Evolutionary conservation across 1,140 invertebrate genomes (phyloP).

Genomic region (Euwallacea similis): DNA sequence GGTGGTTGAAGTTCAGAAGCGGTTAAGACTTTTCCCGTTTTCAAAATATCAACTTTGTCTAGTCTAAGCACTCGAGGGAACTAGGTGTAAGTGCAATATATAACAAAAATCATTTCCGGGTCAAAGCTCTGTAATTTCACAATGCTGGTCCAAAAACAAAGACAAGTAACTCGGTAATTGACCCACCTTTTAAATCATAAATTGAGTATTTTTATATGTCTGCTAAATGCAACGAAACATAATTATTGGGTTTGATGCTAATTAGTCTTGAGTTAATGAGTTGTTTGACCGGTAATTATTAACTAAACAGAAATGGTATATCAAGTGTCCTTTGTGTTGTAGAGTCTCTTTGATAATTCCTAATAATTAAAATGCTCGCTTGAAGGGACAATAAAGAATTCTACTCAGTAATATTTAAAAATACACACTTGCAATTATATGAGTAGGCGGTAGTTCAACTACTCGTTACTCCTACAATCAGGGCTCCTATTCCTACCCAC

Average conservation of each 20-base stretch:
- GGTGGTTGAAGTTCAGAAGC: neutral
- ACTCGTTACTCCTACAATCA: too few species aligned
- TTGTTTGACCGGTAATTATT: neutral
- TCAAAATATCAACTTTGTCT: neutral
- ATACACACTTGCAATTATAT: too few species aligned
- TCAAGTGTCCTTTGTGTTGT: neutral
- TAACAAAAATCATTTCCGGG: neutral
- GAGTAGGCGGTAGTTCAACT: too few species aligned
- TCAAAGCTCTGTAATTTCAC: neutral
- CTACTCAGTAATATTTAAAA: too few species aligned
- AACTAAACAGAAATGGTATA: neutral
- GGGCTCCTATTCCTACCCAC: too few species aligned
- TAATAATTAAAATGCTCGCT: too few species aligned
- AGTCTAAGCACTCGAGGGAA: neutral
- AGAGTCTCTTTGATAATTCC: neutral
- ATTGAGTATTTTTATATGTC: neutral
- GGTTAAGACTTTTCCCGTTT: neutral
- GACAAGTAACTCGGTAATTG: constrained; percentile 7
- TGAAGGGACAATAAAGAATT: too few species aligned
- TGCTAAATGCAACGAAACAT: neutral
- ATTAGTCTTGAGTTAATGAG: neutral
- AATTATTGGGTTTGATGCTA: neutral
- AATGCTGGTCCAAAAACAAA: constrained; percentile 6
- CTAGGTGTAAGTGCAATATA: neutral
- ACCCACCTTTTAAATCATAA: neutral